phyloP scores from a whole-genome alignment of 2,113 vertebrate species.

The Abramis brama region DNA sequence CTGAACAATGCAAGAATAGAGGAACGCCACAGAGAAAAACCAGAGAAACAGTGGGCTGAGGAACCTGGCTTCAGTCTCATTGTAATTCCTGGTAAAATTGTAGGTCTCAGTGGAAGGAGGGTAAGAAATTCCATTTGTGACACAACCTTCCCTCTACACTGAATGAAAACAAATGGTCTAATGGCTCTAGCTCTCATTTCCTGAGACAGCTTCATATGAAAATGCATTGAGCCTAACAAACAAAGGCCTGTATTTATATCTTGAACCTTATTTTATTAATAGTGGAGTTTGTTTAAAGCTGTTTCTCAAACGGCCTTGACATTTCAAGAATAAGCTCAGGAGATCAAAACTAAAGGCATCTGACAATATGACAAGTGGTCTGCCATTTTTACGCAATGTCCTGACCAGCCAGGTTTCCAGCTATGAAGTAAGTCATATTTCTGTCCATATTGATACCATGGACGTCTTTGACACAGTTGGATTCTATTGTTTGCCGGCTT shows the following conservation, averaged over 20 bases:
- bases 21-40: background rate
- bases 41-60: background rate
- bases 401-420: background rate
- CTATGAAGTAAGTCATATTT: background rate
- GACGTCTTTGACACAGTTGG: too few species aligned
- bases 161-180: constrained; percentile 24
- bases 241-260: background rate
- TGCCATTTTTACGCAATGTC: background rate
- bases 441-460: background rate
- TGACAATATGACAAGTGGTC: background rate
- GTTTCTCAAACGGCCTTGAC: background rate
- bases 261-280: background rate
- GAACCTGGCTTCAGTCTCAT: constrained; percentile 4
- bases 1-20: constrained; percentile 14
- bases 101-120: background rate
- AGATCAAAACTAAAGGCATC: background rate
- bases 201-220: background rate
- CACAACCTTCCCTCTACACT: background rate
- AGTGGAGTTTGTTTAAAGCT: background rate
- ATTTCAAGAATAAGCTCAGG: background rate
- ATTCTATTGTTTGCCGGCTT: too few species aligned
- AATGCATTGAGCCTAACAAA: background rate
- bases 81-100: constrained; percentile 17
- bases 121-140: constrained; percentile 22
- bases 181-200: background rate